These are phyloP conservation scores for Speoplatyrhinus poulsoni DNA, from an alignment of 2,113 vertebrate genomes.

Conservation along the genomic window DNA sequence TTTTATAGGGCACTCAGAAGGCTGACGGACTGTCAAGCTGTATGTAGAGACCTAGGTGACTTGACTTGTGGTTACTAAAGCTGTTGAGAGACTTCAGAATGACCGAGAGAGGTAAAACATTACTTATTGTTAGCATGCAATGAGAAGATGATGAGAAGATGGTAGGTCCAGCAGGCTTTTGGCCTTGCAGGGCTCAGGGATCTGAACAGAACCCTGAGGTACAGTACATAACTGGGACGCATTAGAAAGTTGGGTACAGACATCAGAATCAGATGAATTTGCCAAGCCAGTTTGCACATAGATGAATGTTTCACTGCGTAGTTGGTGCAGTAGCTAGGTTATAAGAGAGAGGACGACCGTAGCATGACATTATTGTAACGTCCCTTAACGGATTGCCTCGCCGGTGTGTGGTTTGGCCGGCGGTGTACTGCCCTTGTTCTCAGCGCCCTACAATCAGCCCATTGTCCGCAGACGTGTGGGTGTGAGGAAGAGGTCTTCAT, in stretches of 20 bases:
- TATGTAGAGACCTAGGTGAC: constrained; percentile 34
- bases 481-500: no score
- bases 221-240: not conserved
- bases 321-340: no score
- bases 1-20: constrained; percentile 9
- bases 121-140: constrained; percentile 51
- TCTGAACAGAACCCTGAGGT: constrained; percentile 5
- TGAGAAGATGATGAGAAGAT: constrained; percentile 55
- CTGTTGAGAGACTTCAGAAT: constrained; percentile 36
- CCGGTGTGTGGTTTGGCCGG: no score
- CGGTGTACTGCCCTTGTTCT: no score
- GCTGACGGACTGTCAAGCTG: constrained; percentile 39
- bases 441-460: no score
- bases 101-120: constrained; percentile 27
- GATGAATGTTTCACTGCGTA: no score
- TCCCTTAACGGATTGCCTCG: no score
- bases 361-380: no score
- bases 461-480: no score
- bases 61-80: constrained; percentile 10
- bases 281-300: no score
- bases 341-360: no score
- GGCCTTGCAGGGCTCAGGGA: constrained; percentile 17
- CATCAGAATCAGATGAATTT: not conserved
- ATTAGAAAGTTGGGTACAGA: not conserved
- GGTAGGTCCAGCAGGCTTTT: constrained; percentile 53